These are phyloP conservation scores for Bambusicola thoracicus DNA, from an alignment of 2,113 vertebrate species.

Conservation along the genomic window DNA sequence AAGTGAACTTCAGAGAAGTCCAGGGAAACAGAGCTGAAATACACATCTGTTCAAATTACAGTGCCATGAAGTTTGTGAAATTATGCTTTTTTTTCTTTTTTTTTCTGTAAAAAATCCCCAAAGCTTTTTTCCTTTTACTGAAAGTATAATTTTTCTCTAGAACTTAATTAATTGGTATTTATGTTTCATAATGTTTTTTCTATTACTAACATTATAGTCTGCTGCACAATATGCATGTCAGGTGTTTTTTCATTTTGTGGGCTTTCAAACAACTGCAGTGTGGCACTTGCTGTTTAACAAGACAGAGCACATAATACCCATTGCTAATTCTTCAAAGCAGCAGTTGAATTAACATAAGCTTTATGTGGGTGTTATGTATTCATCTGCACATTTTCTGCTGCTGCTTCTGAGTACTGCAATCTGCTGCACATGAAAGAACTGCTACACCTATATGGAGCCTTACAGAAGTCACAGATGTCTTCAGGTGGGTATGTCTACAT, in stretches of 20 bases:
- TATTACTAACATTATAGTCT: background rate
- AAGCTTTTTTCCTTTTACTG: background rate
- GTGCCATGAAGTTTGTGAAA: constrained; percentile 27
- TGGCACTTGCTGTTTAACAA: background rate
- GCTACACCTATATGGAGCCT: background rate
- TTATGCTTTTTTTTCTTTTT: background rate
- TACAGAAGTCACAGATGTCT: background rate
- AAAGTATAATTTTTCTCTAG: background rate
- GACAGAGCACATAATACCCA: background rate
- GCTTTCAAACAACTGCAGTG: background rate
- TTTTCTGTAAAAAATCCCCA: background rate
- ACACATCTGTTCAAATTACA: constrained; percentile 34
- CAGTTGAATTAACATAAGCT: constrained; percentile 37
- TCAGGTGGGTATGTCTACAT: background rate
- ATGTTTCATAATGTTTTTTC: background rate
- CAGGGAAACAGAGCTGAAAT: constrained; percentile 21
- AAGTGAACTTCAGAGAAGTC: constrained; percentile 38
- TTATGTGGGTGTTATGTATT: constrained; percentile 5
- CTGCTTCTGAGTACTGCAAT: constrained; percentile 21
- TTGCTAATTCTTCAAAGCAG: constrained; percentile 42
- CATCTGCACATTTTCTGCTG: constrained; percentile 57
- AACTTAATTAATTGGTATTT: constrained; percentile 11
- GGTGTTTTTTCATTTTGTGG: constrained; percentile 18
- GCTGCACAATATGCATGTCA: background rate
- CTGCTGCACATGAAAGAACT: background rate